Evolutionary conservation across 2,113 vertebrate species (phyloP).

Genomic region (Rhipidura dahli): DNA sequence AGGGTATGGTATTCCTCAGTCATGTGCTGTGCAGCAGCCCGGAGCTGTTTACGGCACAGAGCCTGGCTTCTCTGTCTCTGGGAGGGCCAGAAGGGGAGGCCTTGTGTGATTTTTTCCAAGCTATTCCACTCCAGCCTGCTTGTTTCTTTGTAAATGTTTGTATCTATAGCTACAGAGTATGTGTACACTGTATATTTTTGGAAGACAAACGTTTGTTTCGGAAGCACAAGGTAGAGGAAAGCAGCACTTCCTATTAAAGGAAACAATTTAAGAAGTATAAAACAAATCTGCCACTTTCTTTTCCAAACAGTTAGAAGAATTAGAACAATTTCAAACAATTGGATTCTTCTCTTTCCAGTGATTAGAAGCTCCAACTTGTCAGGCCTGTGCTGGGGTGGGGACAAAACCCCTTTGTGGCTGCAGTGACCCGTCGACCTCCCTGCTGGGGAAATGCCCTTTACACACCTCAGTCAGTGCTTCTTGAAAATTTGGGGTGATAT

Average conservation of each 20-base stretch:
- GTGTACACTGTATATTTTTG: constrained; percentile 31
- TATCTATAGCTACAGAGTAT: background rate
- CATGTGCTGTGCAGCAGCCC: background rate
- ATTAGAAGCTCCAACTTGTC: background rate
- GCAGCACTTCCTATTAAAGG: constrained; percentile 32
- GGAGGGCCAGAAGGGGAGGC: background rate
- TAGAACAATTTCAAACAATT: background rate
- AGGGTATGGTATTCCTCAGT: background rate
- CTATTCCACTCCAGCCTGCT: background rate
- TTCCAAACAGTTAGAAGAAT: background rate
- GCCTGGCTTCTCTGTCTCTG: background rate
- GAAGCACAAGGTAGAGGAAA: background rate
- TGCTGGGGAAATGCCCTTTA: background rate
- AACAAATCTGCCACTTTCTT: background rate
- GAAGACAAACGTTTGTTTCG: background rate
- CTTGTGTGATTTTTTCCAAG: background rate
- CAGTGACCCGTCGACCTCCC: background rate
- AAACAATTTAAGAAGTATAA: background rate
- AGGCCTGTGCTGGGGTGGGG: background rate
- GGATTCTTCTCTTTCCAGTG: background rate
- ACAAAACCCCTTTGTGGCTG: background rate
- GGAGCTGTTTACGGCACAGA: fast-evolving
- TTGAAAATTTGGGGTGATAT: background rate
- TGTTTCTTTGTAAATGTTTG: constrained; percentile 18
- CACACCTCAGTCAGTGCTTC: background rate